Evolutionary conservation across 2,113 vertebrate genomes (phyloP), one percentile per base, ranked within the genome.

Genomic region (Camelus bactrianus): DNA sequence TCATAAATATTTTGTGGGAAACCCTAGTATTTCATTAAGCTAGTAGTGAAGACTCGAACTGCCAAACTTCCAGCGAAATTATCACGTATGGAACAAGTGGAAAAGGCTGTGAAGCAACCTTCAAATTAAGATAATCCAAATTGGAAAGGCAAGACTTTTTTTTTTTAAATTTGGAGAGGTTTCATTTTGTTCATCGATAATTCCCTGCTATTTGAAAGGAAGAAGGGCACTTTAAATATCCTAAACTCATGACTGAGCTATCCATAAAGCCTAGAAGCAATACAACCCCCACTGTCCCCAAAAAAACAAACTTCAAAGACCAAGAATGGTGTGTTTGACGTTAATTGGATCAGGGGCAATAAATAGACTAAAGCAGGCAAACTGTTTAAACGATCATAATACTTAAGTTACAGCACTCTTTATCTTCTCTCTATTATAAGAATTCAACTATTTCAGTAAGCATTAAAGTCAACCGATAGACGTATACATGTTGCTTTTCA

Each of bases 121-220:
- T 69, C 62, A 95, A 95, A 96, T 75, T 58, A 85, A 97, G 97
- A 97, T 42, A 92, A 81, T 76, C 0, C 0, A 97, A 98, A 73
- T 62, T 91, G 81, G 38, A 60, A 72, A 76, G 30, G 80, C n/a
- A 87, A 46, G 0, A 0, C 17, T 67, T 50, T 92, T 72, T 75
- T 24, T 82, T 77, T 65, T 73, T 14, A 1, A 79, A 73, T 94
- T 94, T 87, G 60, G 32, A 86, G 69, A 96, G 46, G 91, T 97
- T 90, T 96, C 92, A 94, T 82, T 90, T 96, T 85, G 42, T 50
- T 84, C 76, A 81, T 85, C 28, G 95, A 58, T 73, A 89, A 82
- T 93, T 92, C 81, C 0, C 77, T 96, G 93, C 80, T 96, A 83
- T 97, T 94, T 94, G 26, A 64, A 93, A 80, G 30, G 86, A 96